phyloP scores from a whole-genome alignment of 2,113 vertebrate genomes.

The Perca flavescens region DNA sequence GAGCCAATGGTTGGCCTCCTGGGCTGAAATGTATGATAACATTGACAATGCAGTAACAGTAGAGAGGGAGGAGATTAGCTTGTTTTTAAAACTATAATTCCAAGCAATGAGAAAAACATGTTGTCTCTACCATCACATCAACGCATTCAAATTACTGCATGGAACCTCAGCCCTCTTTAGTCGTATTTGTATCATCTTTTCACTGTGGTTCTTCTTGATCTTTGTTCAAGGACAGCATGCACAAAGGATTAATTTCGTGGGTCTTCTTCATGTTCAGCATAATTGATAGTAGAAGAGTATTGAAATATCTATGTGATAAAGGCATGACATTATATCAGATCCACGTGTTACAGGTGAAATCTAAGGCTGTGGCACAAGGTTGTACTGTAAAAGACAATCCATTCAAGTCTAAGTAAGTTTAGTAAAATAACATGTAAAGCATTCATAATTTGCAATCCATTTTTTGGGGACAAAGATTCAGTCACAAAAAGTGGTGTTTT shows the following conservation, averaged over 20 bases:
- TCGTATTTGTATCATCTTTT: not conserved
- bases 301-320: not conserved
- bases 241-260: not conserved
- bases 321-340: not conserved
- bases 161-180: not conserved
- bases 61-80: slow-evolving; percentile 6
- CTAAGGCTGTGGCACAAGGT: not conserved
- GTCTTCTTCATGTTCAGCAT: not conserved
- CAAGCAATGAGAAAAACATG: not conserved
- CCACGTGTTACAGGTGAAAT: not conserved
- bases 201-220: not conserved
- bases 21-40: slow-evolving; percentile 36
- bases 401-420: not conserved
- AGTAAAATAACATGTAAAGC: not conserved
- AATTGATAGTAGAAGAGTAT: not conserved
- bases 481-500: not conserved
- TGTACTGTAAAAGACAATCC: not conserved
- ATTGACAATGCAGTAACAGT: slow-evolving; percentile 24
- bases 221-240: not conserved
- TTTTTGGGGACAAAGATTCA: not conserved
- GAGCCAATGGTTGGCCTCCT: slow-evolving; percentile 15
- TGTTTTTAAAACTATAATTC: slow-evolving; percentile 17
- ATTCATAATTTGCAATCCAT: not conserved
- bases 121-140: not conserved
- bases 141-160: not conserved